Evolutionary conservation across 2,113 vertebrate genomes (phyloP).

Genomic region (Columbina picui): DNA sequence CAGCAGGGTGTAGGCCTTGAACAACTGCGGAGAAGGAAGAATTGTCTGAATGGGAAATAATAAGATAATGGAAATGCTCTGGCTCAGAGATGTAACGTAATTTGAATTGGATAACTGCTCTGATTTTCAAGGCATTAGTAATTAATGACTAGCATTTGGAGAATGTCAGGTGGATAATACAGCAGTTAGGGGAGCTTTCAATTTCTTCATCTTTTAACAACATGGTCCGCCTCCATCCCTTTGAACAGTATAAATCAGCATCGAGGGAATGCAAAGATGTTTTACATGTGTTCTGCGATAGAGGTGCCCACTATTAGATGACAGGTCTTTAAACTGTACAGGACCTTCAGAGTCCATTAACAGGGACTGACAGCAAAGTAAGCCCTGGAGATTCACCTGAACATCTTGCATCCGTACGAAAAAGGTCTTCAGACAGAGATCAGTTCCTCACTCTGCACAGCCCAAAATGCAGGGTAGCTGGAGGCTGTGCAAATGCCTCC

Average conservation of each 20-base stretch:
- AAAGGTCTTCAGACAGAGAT: background rate
- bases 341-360: background rate
- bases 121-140: conserved; percentile 38
- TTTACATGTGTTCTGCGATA: background rate
- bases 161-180: conserved; percentile 40
- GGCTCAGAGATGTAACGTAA: background rate
- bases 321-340: background rate
- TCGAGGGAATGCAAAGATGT: background rate
- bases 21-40: background rate
- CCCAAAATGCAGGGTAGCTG: background rate
- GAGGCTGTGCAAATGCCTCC: background rate
- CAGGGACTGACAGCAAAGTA: background rate
- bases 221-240: background rate
- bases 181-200: conserved; percentile 40
- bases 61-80: conserved; percentile 8
- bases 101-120: background rate
- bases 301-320: background rate
- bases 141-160: conserved; percentile 45
- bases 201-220: conserved; percentile 43
- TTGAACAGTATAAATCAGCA: conserved; percentile 36
- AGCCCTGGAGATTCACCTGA: background rate
- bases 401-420: background rate
- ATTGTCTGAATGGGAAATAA: background rate
- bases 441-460: background rate
- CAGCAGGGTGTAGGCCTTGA: background rate